Percentiles rank a stretch among this genome's conserved stretches.
These are phyloP conservation scores for Zeugodacus cucurbitae DNA, from an alignment of 1,140 invertebrate genomes.

Conservation along the genomic window DNA sequence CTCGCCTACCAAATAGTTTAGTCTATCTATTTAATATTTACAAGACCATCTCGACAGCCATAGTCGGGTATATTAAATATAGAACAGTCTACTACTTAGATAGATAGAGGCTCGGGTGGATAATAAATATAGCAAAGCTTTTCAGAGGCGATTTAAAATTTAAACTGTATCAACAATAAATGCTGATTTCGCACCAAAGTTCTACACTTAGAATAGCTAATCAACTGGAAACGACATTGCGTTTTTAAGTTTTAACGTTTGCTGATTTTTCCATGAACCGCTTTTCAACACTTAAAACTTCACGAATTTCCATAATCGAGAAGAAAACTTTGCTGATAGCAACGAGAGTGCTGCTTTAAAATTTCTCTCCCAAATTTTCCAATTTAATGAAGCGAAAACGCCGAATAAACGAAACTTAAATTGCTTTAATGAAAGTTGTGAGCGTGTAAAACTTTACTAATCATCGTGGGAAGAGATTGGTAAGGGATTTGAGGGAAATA, in stretches of 20 bases:
- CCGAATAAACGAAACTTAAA: not conserved
- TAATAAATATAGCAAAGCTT: too few relatives aligned
- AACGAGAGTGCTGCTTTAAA: not conserved
- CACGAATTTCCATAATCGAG: not conserved
- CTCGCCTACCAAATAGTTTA: too few relatives aligned
- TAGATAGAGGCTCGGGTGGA: too few relatives aligned
- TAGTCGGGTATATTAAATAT: too few relatives aligned
- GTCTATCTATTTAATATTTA: too few relatives aligned
- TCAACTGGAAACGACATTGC: too few relatives aligned
- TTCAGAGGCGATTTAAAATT: too few relatives aligned
- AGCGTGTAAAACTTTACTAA: slow-evolving; percentile 13
- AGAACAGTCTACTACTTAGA: too few relatives aligned
- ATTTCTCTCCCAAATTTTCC: not conserved
- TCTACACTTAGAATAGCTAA: too few relatives aligned
- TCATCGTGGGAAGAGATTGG: not conserved
- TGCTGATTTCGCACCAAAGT: too few relatives aligned
- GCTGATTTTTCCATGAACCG: not conserved
- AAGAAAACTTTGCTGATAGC: not conserved
- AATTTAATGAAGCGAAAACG: not conserved
- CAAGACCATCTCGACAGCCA: too few relatives aligned
- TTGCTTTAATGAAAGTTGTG: not conserved
- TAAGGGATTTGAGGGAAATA: not conserved
- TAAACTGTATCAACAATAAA: too few relatives aligned
- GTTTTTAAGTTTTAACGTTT: not conserved
- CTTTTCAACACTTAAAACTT: not conserved